A percentile compares a stretch with the other conserved stretches of the same genome.
phyloP scores from a whole-genome alignment of 2,113 vertebrate genomes.

The Gopherus evgoodei region DNA sequence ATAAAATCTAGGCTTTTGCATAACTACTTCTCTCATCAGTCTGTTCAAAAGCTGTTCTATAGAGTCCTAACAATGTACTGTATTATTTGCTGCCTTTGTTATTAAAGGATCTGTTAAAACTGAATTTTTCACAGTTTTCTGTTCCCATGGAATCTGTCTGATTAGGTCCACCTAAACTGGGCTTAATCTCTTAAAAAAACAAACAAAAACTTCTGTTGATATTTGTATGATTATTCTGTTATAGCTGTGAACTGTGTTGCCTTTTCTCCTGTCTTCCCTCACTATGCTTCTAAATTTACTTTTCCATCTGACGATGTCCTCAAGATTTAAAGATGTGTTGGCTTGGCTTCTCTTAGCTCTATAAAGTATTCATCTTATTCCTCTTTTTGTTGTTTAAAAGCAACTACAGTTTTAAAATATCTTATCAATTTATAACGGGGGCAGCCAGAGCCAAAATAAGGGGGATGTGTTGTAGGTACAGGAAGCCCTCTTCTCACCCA shows the following conservation, averaged over 20 bases:
- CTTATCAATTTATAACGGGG: too few species aligned
- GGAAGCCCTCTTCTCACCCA: too few species aligned
- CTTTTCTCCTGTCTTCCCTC: constrained; percentile 8
- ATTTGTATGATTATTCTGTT: constrained; percentile 51
- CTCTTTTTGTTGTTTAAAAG: too few species aligned
- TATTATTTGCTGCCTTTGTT: constrained; percentile 13
- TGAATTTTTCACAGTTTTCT: constrained; percentile 20
- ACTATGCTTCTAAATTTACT: not conserved
- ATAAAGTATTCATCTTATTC: too few species aligned
- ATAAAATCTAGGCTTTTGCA: not conserved
- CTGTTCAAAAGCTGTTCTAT: not conserved
- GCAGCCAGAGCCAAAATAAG: too few species aligned
- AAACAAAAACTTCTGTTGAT: constrained; percentile 24
- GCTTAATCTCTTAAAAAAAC: constrained; percentile 44
- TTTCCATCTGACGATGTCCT: too few species aligned
- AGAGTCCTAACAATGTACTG: not conserved
- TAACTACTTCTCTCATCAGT: not conserved
- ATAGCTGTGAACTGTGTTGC: not conserved
- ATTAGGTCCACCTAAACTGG: constrained; percentile 13
- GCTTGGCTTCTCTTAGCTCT: too few species aligned
- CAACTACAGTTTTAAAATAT: too few species aligned
- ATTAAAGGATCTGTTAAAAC: not conserved
- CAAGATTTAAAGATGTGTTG: too few species aligned
- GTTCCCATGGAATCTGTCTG: not conserved
- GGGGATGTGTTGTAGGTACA: too few species aligned